Conservation (phyloP, 2,113 vertebrate genomes). For the Prietella phreatophila region DNA sequence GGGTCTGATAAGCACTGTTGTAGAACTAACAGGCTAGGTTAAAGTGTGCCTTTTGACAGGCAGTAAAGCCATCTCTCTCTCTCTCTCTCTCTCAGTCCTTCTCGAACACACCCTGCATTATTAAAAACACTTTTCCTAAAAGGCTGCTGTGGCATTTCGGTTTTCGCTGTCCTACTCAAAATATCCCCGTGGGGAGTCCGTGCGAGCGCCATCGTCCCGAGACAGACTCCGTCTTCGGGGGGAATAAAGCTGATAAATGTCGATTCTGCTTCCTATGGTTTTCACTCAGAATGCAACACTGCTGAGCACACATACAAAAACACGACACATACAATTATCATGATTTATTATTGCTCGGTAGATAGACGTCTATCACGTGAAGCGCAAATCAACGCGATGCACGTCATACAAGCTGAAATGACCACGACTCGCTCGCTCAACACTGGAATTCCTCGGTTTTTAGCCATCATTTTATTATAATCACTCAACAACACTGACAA, state of each 20-base stretch:
- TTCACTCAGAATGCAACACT: background rate
- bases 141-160: constrained; percentile 69
- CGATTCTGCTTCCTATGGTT: background rate
- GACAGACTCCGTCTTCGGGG: constrained; percentile 3
- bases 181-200: constrained; percentile 59
- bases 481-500: background rate
- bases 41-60: background rate
- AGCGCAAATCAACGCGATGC: background rate
- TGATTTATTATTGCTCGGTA: background rate
- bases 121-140: constrained; percentile 78
- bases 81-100: no score
- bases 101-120: constrained; percentile 67
- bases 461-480: background rate
- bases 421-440: background rate
- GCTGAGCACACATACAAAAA: background rate
- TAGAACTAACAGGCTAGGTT: background rate
- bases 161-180: constrained; percentile 65
- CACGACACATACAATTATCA: background rate
- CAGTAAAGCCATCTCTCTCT: no score
- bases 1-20: background rate
- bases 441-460: background rate
- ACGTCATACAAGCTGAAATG: background rate
- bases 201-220: constrained; percentile 26
- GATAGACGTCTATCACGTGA: no score
- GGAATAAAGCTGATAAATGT: background rate